A percentile compares a stretch with the other conserved stretches of the same genome.
Evolutionary conservation across 2,888 invertebrate genomes (phyloP).

Genomic region (Heliconius ismenius): DNA sequence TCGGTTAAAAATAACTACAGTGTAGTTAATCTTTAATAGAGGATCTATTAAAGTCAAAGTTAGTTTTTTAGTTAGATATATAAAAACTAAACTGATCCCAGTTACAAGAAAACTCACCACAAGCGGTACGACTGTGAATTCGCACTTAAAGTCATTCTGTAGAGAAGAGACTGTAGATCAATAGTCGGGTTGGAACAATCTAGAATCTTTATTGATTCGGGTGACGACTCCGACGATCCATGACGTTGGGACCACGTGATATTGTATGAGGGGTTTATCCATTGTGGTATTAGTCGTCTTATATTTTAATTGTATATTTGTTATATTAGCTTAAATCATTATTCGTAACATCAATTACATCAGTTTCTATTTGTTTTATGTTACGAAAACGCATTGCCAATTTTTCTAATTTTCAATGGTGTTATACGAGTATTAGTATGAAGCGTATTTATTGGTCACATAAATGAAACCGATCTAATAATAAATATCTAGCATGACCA

Average conservation of each 20-base stretch:
- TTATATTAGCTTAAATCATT: neutral
- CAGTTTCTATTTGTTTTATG: neutral
- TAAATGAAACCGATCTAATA: too few species aligned
- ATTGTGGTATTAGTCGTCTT: neutral
- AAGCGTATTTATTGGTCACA: too few species aligned
- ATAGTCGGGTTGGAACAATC: slow-evolving; percentile 66
- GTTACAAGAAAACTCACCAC: slow-evolving; percentile 23
- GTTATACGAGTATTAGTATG: too few species aligned
- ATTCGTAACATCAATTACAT: neutral
- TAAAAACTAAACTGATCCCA: slow-evolving; percentile 32
- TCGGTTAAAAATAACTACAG: neutral
- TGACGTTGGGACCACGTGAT: slow-evolving; percentile 56
- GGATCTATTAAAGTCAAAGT: neutral
- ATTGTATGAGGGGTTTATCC: slow-evolving; percentile 26
- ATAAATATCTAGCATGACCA: too few species aligned
- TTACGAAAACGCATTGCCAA: neutral
- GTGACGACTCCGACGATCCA: slow-evolving; percentile 57
- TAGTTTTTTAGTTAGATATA: neutral
- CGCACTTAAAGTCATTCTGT: slow-evolving; percentile 37
- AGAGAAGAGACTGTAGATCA: slow-evolving; percentile 39
- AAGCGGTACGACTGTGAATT: slow-evolving; percentile 30
- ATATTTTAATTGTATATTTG: neutral
- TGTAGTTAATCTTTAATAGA: neutral
- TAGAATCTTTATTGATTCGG: slow-evolving; percentile 76
- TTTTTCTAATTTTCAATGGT: neutral